Percentiles rank a stretch among this genome's conserved stretches.
These are phyloP conservation scores for Mesoligia furuncula DNA, from an alignment of 2,888 invertebrate genomes.

Conservation along the genomic window DNA sequence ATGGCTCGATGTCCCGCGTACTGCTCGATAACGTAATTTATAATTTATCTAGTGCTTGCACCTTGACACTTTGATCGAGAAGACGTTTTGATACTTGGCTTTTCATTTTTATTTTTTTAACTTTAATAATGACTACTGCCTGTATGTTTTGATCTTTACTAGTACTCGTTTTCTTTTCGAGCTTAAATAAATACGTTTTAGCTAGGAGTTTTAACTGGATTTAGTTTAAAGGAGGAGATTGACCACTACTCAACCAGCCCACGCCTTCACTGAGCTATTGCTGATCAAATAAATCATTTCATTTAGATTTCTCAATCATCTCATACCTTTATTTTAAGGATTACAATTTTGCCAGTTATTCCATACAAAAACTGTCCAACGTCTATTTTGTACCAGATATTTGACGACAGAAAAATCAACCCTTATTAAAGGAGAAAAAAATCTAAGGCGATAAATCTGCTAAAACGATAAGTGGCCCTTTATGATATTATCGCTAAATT, in stretches of 20 bases:
- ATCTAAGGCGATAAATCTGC: background rate
- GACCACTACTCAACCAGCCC: background rate
- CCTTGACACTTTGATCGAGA: slow-evolving; percentile 32
- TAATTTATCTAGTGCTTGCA: slow-evolving; percentile 51
- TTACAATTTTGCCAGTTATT: background rate
- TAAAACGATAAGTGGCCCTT: background rate
- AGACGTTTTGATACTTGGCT: slow-evolving; percentile 54
- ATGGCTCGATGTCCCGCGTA: slow-evolving; percentile 7
- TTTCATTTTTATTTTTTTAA: background rate
- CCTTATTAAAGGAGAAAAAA: background rate
- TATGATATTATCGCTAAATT: background rate
- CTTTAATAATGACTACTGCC: background rate
- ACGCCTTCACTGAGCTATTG: too few species aligned
- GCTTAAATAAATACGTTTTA: background rate
- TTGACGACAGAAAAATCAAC: background rate
- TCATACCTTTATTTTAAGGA: too few species aligned
- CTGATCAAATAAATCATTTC: too few species aligned
- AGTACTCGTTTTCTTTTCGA: background rate
- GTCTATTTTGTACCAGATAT: too few species aligned
- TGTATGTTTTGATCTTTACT: too few species aligned
- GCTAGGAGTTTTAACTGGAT: background rate
- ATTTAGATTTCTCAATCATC: too few species aligned
- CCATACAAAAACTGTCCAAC: background rate
- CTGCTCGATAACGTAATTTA: slow-evolving; percentile 58
- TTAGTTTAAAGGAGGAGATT: background rate